Base-by-base conservation (phyloP, 2,113 vertebrate species). In the Hyaena hyaena region DNA sequence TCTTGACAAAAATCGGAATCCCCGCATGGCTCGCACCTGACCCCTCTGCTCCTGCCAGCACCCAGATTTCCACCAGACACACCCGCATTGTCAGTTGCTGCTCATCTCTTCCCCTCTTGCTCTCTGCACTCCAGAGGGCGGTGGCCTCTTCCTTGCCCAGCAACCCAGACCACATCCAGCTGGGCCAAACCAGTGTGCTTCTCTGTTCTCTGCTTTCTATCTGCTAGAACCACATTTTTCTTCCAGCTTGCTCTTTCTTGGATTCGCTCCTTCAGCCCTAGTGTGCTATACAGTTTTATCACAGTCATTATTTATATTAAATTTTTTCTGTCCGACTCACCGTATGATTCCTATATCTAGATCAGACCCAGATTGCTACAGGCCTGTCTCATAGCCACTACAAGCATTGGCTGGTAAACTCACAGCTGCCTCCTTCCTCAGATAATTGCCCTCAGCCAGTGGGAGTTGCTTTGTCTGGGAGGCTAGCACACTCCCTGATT, bases 1-100 rank as follows among this genome's bases (percentile, higher is more conserved):
- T 74, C 71, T 43, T 74, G 71, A 74, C 33, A n/a, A 45, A 88
- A 88, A 17, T 15, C 35, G n/a, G 61, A 92, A 50, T 5, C 16
- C 14, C 17, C 21, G 43, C 21, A 4, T 35, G 82, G 10, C 24
- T 48, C 0, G 0, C 5, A 1, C 43, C 50, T 61, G 2, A 21
- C 28, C 19, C 10, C 23, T 19, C 65, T 45, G 5, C 0, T 63
- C 43, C 68, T 0, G 0, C 73, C 53, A 79, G 43, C 11, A 55
- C 43, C 24, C 39, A 35, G n/a, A 58, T 69, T 35, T 39, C 45
- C 33, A 14, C 2, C 5, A 9, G 33, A 24, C 3, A 7, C 14
- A 2, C 19, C 9, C 43, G 10, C 4, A 3, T 31, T 16, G 45
- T 53, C 50, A 12, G 9, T 11, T 68, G 55, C 48, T 35, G 5